Base-by-base conservation (phyloP, 30 jellyfish, hydroid and myxozoan genomes). In the Aurelia sp. region DNA sequence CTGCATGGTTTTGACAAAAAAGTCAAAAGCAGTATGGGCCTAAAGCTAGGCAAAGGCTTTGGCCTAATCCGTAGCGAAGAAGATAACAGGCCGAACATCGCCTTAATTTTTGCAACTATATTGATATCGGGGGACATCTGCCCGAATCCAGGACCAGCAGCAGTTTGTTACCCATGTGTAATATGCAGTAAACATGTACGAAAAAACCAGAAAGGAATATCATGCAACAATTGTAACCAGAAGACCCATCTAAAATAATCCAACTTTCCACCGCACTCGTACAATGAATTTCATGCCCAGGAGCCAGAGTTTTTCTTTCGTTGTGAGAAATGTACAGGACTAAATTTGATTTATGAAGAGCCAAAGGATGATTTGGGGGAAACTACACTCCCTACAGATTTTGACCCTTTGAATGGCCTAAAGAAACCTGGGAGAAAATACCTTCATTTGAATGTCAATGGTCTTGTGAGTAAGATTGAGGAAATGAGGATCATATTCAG, bases 1-100 rank as follows among this genome's bases (percentile, higher is more conserved):
- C 1, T 64, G 75, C 75, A 64, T 64, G 75, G 75, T 16, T 64
- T 64, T 64, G 75, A 64, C 75, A 64, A 64, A 64, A 18, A 22
- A 6, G 12, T 11, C 13, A 59, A 59, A 59, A 59, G 69, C 69
- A 64, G 75, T 11, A 64, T 64, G 75, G 75, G 75, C 75, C 75
- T 64, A 7, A 64, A 64, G 75, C 75, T 22, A 64, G 75, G 75
- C 75, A 64, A 5, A 37, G 50, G 9, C 50, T 37, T 37, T 37
- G 50, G 50, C 50, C 50, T 37, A 37, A 37, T 37, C 50, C 10
- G 3, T 9, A 37, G 50, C 50, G 50, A 37, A 3, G 50, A 37
- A 37, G 50, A 37, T 7, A 37, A 37, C 50, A 37, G 50, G 9
- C 50, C 50, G 50, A 37, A 37, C 10, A 37, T 37, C 50, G 50